Conservation (phyloP, 2,113 vertebrate species). For the Neoarius graeffei region DNA sequence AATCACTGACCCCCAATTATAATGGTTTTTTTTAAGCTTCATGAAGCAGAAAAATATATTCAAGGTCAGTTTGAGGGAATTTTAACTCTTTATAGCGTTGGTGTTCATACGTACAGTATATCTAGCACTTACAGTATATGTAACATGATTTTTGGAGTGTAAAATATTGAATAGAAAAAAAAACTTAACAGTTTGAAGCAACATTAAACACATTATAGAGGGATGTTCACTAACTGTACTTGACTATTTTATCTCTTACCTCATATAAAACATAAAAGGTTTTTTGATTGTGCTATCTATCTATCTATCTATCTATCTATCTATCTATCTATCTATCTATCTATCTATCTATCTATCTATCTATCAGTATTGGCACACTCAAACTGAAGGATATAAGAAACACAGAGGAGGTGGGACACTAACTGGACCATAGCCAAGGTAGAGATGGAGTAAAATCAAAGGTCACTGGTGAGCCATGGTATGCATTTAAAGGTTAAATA, state of each 20-base stretch:
- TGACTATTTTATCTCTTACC: too few species aligned
- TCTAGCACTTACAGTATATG: neutral
- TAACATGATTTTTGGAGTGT: neutral
- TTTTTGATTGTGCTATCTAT: too few species aligned
- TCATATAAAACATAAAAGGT: neutral
- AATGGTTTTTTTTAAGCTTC: conserved; percentile 58
- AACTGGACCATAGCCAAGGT: neutral
- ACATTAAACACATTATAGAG: neutral
- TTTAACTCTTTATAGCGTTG: neutral
- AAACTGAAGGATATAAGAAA: neutral
- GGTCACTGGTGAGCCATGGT: neutral
- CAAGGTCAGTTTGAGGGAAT: conserved; percentile 65
- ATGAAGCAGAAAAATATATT: conserved; percentile 53
- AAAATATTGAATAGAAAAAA: too few species aligned
- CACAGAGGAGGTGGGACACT: neutral
- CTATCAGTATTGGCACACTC: neutral
- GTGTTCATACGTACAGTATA: too few species aligned
- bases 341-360: too few species aligned
- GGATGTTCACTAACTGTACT: neutral
- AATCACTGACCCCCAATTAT: neutral
- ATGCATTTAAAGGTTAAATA: conserved; percentile 65
- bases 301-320: too few species aligned
- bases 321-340: too few species aligned
- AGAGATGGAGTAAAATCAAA: neutral
- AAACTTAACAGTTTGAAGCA: neutral